phyloP scores from a whole-genome alignment of 2,797 vertebrate species.

The Labeo calbasu region DNA sequence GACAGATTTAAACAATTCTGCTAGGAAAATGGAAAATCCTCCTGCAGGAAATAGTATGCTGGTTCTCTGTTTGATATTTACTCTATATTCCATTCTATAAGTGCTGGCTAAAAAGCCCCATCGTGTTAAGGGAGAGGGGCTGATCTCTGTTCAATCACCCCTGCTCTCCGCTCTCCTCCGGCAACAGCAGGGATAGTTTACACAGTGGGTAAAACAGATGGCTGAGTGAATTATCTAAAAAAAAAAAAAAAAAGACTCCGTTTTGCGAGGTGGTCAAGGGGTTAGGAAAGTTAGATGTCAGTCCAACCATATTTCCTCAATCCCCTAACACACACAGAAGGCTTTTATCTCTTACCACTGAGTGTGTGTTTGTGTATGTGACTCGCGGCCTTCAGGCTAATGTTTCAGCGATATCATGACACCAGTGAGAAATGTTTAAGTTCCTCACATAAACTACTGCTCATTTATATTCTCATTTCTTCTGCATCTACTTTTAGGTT shows the following conservation, averaged over 20 bases:
- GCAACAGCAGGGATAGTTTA: constrained; percentile 16
- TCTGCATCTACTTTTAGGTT: not conserved
- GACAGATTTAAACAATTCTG: not conserved
- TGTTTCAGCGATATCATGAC: not conserved
- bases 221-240: constrained; percentile 1
- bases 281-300: not conserved
- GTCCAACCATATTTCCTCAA: constrained; percentile 7
- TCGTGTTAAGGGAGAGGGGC: not conserved
- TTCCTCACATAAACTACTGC: not conserved
- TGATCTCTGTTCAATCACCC: constrained; percentile 17
- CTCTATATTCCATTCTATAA: constrained; percentile 8
- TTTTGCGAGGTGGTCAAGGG: constrained; percentile 4
- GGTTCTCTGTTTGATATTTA: constrained; percentile 16
- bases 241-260: not conserved
- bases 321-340: constrained; percentile 19
- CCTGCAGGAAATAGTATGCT: not conserved
- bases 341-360: not conserved
- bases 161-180: not conserved
- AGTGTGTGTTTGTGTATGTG: constrained; percentile 26
- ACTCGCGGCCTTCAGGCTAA: not conserved
- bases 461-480: not conserved
- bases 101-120: constrained; percentile 15
- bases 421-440: not conserved
- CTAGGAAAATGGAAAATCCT: not conserved
- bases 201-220: constrained; percentile 22